phyloP scores from a whole-genome alignment of 2,888 invertebrate genomes.

The Drosophila meridionalis region DNA sequence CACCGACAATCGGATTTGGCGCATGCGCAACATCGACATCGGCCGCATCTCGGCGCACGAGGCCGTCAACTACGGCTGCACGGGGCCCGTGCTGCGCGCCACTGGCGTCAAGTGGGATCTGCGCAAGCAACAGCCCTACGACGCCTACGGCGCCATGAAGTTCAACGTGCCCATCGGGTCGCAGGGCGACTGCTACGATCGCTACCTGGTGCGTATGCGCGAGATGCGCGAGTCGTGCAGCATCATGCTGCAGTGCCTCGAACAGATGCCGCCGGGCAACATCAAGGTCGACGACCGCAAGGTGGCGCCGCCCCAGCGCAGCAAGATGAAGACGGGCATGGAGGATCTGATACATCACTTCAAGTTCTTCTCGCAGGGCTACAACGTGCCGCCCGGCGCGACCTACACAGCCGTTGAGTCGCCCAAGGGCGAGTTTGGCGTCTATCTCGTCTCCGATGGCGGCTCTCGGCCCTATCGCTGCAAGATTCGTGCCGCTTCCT shows the following conservation, averaged over 20 bases:
- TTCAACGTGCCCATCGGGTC: constrained; percentile 93
- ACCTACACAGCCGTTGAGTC: constrained; percentile 93
- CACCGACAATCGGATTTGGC: constrained; percentile 91
- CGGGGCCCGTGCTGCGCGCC: constrained; percentile 91
- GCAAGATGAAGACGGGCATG: constrained; percentile 95
- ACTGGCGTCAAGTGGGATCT: constrained; percentile 96
- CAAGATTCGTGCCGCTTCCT: constrained; percentile 87
- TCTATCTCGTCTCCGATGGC: constrained; percentile 95
- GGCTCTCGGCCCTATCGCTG: constrained; percentile 90
- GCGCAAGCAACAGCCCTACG: constrained; percentile 92
- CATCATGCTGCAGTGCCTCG: constrained; percentile 92
- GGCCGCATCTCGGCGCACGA: constrained; percentile 90
- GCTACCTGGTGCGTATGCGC: constrained; percentile 88
- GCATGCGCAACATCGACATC: constrained; percentile 89
- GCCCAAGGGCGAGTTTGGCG: constrained; percentile 94
- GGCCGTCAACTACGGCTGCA: constrained; percentile 90
- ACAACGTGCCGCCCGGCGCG: constrained; percentile 92
- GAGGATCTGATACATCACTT: constrained; percentile 96
- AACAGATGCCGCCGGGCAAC: constrained; percentile 93
- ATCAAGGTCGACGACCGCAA: constrained; percentile 93
- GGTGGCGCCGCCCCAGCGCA: constrained; percentile 89
- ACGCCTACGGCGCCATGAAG: constrained; percentile 92
- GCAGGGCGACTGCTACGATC: constrained; percentile 94
- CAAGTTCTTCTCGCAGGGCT: constrained; percentile 93
- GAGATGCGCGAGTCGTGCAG: constrained; percentile 92